phyloP scores from a whole-genome alignment of 2,113 vertebrate genomes.

The Pituophis catenifer region DNA sequence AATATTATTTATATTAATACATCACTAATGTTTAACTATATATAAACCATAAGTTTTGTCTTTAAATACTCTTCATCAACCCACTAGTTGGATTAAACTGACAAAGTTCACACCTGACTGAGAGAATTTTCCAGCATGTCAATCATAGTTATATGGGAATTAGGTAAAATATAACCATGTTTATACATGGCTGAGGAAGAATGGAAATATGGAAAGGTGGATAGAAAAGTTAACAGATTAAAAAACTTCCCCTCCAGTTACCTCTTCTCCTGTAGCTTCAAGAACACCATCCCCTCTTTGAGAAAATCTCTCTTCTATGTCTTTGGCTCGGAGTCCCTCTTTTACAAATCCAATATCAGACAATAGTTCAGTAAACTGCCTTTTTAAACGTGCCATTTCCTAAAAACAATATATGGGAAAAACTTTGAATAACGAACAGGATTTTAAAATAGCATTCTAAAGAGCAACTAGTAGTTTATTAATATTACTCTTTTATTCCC shows the following conservation, averaged over 20 bases:
- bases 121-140: not conserved
- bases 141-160: not conserved
- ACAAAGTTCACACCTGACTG: not conserved
- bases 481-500: not conserved
- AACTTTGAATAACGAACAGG: not conserved
- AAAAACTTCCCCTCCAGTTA: slow-evolving; percentile 47
- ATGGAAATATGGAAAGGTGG: not conserved
- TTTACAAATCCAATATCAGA: slow-evolving; percentile 97
- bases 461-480: not conserved
- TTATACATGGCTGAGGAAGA: not conserved
- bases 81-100: not conserved
- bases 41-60: not conserved
- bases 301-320: slow-evolving; percentile 84
- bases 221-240: not conserved
- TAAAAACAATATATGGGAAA: slow-evolving; percentile 40
- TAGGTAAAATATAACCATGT: too few species aligned
- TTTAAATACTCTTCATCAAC: not conserved
- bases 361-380: slow-evolving; percentile 93
- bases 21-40: not conserved
- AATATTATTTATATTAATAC: not conserved
- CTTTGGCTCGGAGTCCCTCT: slow-evolving; percentile 86
- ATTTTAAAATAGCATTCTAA: not conserved
- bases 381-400: slow-evolving; percentile 95
- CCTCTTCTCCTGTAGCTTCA: slow-evolving; percentile 91
- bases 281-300: slow-evolving; percentile 83